Evolutionary conservation across 2,113 vertebrate genomes (phyloP).

Genomic region (Excalfactoria chinensis): DNA sequence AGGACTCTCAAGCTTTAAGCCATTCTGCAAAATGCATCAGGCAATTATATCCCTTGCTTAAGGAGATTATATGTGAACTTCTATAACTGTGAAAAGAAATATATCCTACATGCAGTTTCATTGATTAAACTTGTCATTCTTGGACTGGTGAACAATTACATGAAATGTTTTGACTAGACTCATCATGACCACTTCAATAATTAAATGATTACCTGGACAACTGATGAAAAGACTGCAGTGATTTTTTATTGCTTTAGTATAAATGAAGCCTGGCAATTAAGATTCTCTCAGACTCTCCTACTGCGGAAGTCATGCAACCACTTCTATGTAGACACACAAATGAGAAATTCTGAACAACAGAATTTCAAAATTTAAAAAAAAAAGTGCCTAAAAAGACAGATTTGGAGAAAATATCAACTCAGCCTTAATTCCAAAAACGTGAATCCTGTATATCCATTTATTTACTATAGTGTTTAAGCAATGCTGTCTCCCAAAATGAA

Average conservation of each 20-base stretch:
- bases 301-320: neutral
- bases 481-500: neutral
- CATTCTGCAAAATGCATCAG: neutral
- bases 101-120: neutral
- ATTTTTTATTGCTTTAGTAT: neutral
- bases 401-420: neutral
- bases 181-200: neutral
- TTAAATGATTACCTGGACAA: neutral
- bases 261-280: neutral
- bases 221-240: neutral
- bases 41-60: neutral
- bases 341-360: neutral
- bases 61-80: neutral
- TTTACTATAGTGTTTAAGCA: constrained; percentile 16
- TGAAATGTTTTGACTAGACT: neutral
- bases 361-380: neutral
- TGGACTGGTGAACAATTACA: neutral
- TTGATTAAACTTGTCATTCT: neutral
- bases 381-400: neutral
- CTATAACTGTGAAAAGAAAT: neutral
- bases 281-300: neutral
- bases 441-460: neutral
- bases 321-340: neutral
- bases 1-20: neutral
- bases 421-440: neutral